Base-by-base conservation (phyloP, 2,888 invertebrate genomes). In the Dysmachus trigonus region DNA sequence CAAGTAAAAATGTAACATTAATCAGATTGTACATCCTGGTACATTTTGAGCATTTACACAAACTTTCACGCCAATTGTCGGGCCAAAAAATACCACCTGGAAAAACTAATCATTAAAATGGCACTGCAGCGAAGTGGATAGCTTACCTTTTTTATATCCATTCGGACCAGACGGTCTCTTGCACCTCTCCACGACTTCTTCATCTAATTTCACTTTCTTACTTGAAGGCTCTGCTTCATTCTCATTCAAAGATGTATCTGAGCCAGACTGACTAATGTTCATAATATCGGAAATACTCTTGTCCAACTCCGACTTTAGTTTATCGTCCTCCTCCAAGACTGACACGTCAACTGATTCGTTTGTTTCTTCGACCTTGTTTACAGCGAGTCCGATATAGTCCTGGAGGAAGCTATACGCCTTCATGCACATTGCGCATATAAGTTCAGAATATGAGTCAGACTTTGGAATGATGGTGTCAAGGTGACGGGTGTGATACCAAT, bases 401-500 rank as follows among this genome's bases (percentile, higher is more conserved):
- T 95, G 93, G 22, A 98, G 92, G 90, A 98, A 97, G 10, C 94
- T 93, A 92, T 96, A 94, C 86, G 94, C 93, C n/a, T 94, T 93
- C 94, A 97, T 95, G 90, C 98, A 98, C 2, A 89, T 91, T 84
- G 94, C 94, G 91, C 98, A 98, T 84, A 97, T 94, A 95, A 98
- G 96, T 93, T 98, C 98, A 83, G 94, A 93, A 90, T 95, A 97
- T 73, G 94, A 93, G 35, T 93, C 94, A 88, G 93, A 93, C 3
- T 93, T 91, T 13, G 95, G 93, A 31, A 90, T 86, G 27, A 95
- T 94, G 2, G 94, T 93, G 87, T 94, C 94, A 88, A 97, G 92
- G 91, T 97, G 97, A 89, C 95, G 92, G 33, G 95, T 94, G 93
- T 99, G 99, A 89, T 95, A 97, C 99, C 99, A 99, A 92, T 99